These are phyloP conservation scores for Cistogaster globosa DNA, from an alignment of 2,888 invertebrate genomes.

Conservation along the genomic window DNA sequence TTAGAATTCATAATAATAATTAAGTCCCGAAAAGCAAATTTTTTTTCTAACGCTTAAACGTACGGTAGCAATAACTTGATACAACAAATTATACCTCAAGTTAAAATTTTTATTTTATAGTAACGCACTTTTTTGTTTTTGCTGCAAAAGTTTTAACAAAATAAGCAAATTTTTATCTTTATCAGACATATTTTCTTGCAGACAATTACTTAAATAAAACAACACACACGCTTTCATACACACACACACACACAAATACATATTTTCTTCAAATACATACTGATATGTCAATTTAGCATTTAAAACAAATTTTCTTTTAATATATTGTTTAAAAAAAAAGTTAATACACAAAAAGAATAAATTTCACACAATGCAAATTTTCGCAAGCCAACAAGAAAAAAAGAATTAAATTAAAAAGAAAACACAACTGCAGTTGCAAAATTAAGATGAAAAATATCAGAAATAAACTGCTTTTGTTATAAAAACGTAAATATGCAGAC, in stretches of 20 bases:
- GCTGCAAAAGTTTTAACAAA: not conserved
- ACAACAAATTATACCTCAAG: not conserved
- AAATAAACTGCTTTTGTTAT: conserved; percentile 17
- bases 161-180: conserved; percentile 36
- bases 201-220: conserved; percentile 42
- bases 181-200: conserved; percentile 25
- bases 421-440: not conserved
- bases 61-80: not conserved
- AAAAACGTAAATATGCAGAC: conserved; percentile 52
- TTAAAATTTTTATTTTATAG: not conserved
- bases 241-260: conserved; percentile 6
- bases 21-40: no score
- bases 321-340: conserved; percentile 30
- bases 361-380: conserved; percentile 56
- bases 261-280: not conserved
- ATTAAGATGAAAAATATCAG: conserved; percentile 6
- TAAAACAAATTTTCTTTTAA: conserved; percentile 52
- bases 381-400: not conserved
- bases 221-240: not conserved
- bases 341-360: not conserved
- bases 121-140: not conserved
- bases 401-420: not conserved
- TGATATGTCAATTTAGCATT: conserved; percentile 61
- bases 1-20: no score
- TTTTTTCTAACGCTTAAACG: no score